Evolutionary conservation across 2,797 vertebrate species (phyloP), one percentile per base, ranked within the genome.

Genomic region (Paramormyrops hopkinsi): DNA sequence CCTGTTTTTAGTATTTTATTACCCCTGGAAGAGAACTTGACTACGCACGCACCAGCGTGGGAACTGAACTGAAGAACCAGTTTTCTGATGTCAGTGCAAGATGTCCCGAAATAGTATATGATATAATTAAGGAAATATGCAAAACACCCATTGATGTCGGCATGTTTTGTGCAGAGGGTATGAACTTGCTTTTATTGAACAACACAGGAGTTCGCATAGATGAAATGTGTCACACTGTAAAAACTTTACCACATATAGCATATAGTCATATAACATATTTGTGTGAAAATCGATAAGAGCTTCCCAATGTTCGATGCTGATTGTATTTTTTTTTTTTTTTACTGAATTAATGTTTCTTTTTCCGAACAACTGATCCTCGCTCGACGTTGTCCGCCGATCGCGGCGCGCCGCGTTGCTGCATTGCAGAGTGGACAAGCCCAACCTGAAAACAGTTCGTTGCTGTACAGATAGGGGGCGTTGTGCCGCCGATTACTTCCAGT

Each of bases 391-490:
- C 62, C 25, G 65, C 65, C 12, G 22, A 44, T 12, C 54, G 41
- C 17, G n/a, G 19, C 4, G 3, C 19, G 53, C 25, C 44, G 2
- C 29, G 25, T 19, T 44, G 69, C 50, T 79, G 50, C 46, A 44
- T 17, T 44, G 82, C 54, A 25, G 54, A 86, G 25, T 29, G 37
- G 53, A 48, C 51, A 12, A 56, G 44, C 46, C 54, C n/a, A 17
- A 41, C 22, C 82, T 89, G 48, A 59, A 17, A 82, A 51, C 46
- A 86, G 46, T 89, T 86, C 17, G 46, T 25, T 41, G 41, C n/a
- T 46, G 7, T n/a, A 44, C 33, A 46, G 88, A 88, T 86, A 90
- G 90, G 90, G 90, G 91, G 90, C 90, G 88, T 88, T 90, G 86
- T 92, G 86, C 88, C 51, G 62, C 87, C 73, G 11, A n/a, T 56